Percentiles rank a stretch among this genome's conserved stretches.
These are phyloP conservation scores for Phalloptychus januarius DNA, from an alignment of 2,797 vertebrate genomes.

Conservation along the genomic window DNA sequence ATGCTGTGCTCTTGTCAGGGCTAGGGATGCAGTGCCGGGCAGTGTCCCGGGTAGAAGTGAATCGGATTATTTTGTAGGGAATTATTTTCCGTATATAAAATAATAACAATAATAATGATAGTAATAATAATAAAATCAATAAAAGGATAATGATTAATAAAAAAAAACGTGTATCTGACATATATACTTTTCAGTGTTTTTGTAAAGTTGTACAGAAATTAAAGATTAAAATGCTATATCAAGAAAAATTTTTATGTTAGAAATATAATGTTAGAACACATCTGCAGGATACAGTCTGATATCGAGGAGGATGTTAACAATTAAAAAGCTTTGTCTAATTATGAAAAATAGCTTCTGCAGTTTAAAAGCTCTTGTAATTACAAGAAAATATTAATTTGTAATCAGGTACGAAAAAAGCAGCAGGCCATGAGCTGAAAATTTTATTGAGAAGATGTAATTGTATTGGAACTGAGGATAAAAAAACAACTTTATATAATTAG, in stretches of 20 bases:
- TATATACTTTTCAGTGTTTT: not conserved
- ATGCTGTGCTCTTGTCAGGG: not conserved
- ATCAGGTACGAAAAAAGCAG: slow-evolving; percentile 19
- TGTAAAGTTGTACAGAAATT: not conserved
- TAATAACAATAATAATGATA: too few relatives aligned
- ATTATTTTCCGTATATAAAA: too few relatives aligned
- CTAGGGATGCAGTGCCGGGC: too few relatives aligned
- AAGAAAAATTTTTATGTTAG: not conserved
- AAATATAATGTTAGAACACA: not conserved
- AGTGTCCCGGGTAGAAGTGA: not conserved
- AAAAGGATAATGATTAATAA: not conserved
- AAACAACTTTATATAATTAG: slow-evolving; percentile 39
- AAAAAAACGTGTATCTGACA: not conserved
- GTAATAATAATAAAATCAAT: too few relatives aligned
- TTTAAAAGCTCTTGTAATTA: not conserved
- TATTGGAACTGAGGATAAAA: slow-evolving; percentile 25
- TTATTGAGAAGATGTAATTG: slow-evolving; percentile 13
- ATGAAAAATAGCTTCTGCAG: slow-evolving; percentile 19
- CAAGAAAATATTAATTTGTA: slow-evolving; percentile 31
- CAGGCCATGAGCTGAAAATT: slow-evolving; percentile 20
- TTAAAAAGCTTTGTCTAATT: not conserved
- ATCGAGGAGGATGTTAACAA: not conserved
- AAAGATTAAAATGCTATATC: not conserved
- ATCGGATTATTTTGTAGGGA: not conserved
- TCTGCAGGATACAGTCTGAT: not conserved